phyloP scores from a whole-genome alignment of 2,113 vertebrate species.

The Cottus gobio region DNA sequence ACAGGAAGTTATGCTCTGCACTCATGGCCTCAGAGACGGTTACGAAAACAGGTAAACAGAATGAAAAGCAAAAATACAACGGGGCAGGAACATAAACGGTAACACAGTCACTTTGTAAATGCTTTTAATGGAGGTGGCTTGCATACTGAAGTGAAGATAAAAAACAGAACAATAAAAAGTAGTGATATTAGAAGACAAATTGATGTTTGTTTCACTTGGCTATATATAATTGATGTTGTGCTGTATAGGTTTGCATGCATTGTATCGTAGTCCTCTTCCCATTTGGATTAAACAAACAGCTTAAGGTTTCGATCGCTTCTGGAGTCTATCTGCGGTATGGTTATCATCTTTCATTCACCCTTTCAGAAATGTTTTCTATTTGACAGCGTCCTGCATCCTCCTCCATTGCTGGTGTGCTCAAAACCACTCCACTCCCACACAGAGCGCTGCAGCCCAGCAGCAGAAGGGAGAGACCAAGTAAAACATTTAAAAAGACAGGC shows the following conservation, averaged over 20 bases:
- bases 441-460: constrained; percentile 40
- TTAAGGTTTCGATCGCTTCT: constrained; percentile 44
- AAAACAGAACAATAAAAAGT: constrained; percentile 30
- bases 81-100: neutral
- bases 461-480: constrained; percentile 42
- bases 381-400: constrained; percentile 51
- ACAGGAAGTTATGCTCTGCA: constrained; percentile 89
- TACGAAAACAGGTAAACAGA: constrained; percentile 66
- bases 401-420: constrained; percentile 46
- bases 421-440: constrained; percentile 64
- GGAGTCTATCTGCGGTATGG: constrained; percentile 43
- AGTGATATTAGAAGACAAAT: constrained; percentile 27
- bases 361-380: constrained; percentile 60
- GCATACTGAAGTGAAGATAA: constrained; percentile 1
- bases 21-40: constrained; percentile 74
- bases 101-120: constrained; percentile 14
- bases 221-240: constrained; percentile 48
- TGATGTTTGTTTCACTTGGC: constrained; percentile 32
- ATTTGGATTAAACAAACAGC: constrained; percentile 57
- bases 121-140: neutral
- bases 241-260: constrained; percentile 23
- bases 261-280: constrained; percentile 24
- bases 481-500: constrained; percentile 55
- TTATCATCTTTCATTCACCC: constrained; percentile 57
- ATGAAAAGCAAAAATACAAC: constrained; percentile 7